phyloP scores from a whole-genome alignment of 64 coral and sea anemone genomes.

The Stichodactyla mertensii region DNA sequence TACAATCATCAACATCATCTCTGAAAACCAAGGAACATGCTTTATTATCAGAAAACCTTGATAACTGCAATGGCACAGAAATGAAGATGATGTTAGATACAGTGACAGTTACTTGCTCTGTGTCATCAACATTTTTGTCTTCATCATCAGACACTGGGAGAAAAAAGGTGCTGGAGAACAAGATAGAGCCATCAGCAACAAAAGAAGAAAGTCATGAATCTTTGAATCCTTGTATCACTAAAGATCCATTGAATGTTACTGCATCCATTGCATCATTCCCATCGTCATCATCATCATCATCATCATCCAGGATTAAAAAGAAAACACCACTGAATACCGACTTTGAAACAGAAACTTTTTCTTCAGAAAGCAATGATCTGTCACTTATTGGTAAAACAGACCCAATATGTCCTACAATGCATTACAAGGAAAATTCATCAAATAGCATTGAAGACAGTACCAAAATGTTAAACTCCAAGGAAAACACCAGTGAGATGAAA shows the following conservation, averaged over 20 bases:
- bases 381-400: not conserved
- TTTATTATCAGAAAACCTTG: not conserved
- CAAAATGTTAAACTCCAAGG: not conserved
- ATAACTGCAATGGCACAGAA: too few relatives aligned
- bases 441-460: not conserved
- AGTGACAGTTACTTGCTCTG: too few relatives aligned
- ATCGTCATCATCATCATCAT: not conserved
- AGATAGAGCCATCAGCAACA: not conserved
- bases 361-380: not conserved
- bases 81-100: too few relatives aligned
- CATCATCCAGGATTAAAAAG: not conserved
- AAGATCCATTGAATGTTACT: too few relatives aligned
- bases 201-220: not conserved
- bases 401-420: conserved; percentile 1
- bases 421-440: not conserved
- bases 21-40: not conserved
- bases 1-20: not conserved
- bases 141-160: too few relatives aligned
- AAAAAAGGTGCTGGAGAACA: too few relatives aligned
- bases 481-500: not conserved
- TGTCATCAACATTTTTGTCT: too few relatives aligned
- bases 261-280: not conserved
- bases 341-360: not conserved
- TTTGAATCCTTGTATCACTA: too few relatives aligned
- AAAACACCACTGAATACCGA: conserved; percentile 2